Percentiles rank a stretch among this genome's conserved stretches.
These are phyloP conservation scores for Corythaeola cristata DNA, from an alignment of 2,113 vertebrate species.

Conservation along the genomic window DNA sequence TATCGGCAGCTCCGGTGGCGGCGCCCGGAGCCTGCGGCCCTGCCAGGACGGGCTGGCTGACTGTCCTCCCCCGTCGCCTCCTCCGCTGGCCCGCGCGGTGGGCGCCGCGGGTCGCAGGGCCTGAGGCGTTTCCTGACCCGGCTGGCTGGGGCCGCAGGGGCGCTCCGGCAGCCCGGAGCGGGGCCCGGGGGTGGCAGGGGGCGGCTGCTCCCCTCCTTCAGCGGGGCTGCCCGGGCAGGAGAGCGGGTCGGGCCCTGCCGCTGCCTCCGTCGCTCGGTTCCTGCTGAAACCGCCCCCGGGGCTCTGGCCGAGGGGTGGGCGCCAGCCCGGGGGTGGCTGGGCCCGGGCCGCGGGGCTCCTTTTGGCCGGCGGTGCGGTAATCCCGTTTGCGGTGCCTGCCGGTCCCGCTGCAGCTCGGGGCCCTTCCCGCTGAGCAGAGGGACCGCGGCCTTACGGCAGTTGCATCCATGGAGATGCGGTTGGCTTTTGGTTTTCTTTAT, in stretches of 20 bases:
- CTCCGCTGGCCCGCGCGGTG: background rate
- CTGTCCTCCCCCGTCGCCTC: background rate
- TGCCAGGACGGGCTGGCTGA: background rate
- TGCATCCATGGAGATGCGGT: accelerated
- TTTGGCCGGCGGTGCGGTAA: background rate
- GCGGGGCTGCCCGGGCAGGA: background rate
- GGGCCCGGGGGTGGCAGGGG: too few relatives aligned
- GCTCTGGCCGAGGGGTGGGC: background rate
- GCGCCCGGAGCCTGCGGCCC: background rate
- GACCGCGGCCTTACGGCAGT: background rate
- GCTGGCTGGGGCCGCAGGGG: background rate
- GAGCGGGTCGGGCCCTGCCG: background rate
- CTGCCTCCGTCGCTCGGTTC: too few relatives aligned
- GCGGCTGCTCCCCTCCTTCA: background rate
- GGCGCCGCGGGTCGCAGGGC: background rate
- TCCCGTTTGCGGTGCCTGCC: background rate
- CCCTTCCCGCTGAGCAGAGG: background rate
- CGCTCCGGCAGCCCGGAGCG: background rate
- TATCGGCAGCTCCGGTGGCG: background rate
- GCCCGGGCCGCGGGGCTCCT: background rate
- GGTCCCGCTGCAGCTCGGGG: background rate
- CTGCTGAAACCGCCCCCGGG: background rate
- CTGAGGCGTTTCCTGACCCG: background rate
- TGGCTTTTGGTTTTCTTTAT: background rate
- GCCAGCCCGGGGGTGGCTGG: background rate